A percentile compares a stretch with the other conserved stretches of the same genome.
These are phyloP conservation scores for Phalacrocorax brasilianus DNA, from an alignment of 2,113 vertebrate genomes.

Conservation along the genomic window DNA sequence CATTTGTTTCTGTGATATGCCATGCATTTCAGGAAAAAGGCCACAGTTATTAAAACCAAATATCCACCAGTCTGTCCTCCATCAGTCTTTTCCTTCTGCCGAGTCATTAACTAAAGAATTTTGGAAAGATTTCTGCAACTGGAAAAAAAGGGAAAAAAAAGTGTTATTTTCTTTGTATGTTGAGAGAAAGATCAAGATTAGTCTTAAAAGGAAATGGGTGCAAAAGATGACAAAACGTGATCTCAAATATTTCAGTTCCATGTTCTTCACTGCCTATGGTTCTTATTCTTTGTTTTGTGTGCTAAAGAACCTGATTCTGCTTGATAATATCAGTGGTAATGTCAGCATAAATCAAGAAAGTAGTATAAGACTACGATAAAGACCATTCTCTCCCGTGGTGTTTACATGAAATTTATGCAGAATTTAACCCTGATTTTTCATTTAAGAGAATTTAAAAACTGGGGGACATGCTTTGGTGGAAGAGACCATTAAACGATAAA, in stretches of 20 bases:
- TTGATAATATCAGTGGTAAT: neutral
- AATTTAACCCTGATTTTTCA: neutral
- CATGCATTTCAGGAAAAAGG: neutral
- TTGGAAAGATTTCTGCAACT: slow-evolving; percentile 70
- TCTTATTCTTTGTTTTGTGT: neutral
- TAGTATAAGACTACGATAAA: neutral
- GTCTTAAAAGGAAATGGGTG: neutral
- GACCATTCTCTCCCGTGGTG: neutral
- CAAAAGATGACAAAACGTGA: neutral
- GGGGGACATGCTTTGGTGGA: neutral
- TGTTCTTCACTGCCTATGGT: neutral
- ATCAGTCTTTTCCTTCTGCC: slow-evolving; percentile 30
- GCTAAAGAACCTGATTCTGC: neutral
- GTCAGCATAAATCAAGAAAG: neutral
- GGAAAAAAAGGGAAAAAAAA: neutral
- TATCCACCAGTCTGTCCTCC: neutral
- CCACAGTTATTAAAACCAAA: neutral
- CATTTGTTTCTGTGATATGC: neutral
- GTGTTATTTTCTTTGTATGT: neutral
- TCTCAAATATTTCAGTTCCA: neutral
- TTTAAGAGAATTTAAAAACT: neutral
- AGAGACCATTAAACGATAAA: neutral
- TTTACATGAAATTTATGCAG: neutral
- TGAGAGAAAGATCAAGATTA: neutral
- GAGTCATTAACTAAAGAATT: slow-evolving; percentile 48